Percentiles rank a stretch among this genome's conserved stretches.
Conservation (phyloP, 2,113 vertebrate genomes). For the Heptranchias perlo region DNA sequence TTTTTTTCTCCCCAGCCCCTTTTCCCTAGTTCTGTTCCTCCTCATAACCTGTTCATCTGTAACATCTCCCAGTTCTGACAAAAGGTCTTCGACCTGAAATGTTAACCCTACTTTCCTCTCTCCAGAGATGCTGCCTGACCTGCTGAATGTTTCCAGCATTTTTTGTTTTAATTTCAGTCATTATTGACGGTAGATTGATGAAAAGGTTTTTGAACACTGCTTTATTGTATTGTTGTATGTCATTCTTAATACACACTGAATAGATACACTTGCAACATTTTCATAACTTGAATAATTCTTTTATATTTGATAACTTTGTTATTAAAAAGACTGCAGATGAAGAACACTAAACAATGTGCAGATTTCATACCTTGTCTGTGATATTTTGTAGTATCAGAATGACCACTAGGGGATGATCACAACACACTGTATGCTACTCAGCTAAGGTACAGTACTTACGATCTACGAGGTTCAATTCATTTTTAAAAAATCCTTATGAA, state of each 20-base stretch:
- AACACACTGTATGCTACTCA: not conserved
- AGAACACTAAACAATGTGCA: not conserved
- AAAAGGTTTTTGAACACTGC: not conserved
- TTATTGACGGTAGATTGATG: not conserved
- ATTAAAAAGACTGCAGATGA: not conserved
- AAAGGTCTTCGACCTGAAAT: not conserved
- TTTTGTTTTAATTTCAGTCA: not conserved
- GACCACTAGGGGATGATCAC: conserved; percentile 21
- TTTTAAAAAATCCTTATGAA: not conserved
- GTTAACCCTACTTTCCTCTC: not conserved
- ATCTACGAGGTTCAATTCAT: not conserved
- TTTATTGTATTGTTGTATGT: not conserved
- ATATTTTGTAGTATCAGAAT: not conserved
- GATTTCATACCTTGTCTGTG: not conserved
- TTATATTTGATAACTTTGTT: not conserved
- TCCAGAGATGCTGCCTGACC: not conserved
- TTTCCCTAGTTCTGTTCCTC: no score
- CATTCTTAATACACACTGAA: not conserved
- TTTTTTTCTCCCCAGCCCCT: no score
- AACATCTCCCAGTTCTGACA: no score
- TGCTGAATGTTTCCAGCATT: not conserved
- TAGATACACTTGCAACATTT: not conserved
- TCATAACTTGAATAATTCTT: not conserved
- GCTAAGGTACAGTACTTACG: not conserved
- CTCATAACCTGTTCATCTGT: no score